Conservation (phyloP, 2,888 invertebrate species). For the Lasioglossum zephyrum region DNA sequence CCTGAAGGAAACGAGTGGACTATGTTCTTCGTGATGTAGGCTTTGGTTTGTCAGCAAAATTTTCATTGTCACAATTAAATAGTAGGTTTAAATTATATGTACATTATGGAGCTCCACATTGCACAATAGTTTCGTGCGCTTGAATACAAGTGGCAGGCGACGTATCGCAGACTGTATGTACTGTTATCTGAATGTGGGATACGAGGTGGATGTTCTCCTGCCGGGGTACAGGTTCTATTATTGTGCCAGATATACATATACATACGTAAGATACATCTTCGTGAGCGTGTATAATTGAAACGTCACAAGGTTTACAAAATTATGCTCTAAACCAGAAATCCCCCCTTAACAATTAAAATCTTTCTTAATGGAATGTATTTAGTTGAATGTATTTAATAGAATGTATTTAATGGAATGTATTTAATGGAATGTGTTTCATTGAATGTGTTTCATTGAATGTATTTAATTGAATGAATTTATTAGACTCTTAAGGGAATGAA, state of each 20-base stretch:
- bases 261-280: neutral
- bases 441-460: too few species aligned
- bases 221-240: constrained; percentile 54
- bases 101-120: neutral
- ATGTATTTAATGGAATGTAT: too few species aligned
- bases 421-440: too few species aligned
- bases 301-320: neutral
- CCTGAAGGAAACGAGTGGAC: neutral
- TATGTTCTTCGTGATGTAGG: neutral
- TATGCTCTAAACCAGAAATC: neutral
- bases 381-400: too few species aligned
- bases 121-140: constrained; percentile 24
- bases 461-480: too few species aligned
- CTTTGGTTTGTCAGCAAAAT: neutral
- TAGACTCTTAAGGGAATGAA: too few species aligned
- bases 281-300: neutral
- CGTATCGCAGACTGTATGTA: constrained; percentile 50
- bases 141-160: constrained; percentile 38
- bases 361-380: too few species aligned
- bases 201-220: constrained; percentile 65
- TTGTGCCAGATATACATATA: constrained; percentile 24
- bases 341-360: neutral
- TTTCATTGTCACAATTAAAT: neutral
- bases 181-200: constrained; percentile 73
- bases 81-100: neutral